phyloP scores from a whole-genome alignment of 2,888 invertebrate species.

The Hyalella azteca region DNA sequence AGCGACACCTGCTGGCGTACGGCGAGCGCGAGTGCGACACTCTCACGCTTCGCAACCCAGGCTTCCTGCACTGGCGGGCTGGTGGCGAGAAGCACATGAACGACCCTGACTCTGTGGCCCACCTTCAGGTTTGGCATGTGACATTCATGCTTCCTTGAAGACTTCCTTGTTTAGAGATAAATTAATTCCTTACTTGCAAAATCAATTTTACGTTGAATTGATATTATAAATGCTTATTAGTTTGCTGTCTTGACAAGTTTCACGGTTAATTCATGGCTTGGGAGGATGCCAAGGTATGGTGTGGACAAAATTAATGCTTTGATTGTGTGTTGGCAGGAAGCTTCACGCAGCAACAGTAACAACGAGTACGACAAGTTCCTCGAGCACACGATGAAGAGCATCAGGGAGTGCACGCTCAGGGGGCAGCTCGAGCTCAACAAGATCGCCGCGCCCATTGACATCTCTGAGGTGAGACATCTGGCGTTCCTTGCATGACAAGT shows the following conservation, averaged over 20 bases:
- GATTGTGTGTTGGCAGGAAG: slow-evolving; percentile 75
- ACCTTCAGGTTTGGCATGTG: slow-evolving; percentile 69
- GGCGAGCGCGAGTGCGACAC: slow-evolving; percentile 73
- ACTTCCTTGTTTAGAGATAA: too few species aligned
- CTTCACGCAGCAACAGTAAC: slow-evolving; percentile 78
- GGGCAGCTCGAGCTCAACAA: slow-evolving; percentile 83
- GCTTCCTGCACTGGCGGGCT: slow-evolving; percentile 94
- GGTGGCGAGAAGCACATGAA: slow-evolving; percentile 98
- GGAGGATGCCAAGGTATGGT: too few species aligned
- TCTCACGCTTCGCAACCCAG: slow-evolving; percentile 83
- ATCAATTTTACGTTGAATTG: too few species aligned
- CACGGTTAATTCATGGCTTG: too few species aligned
- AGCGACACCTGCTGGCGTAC: slow-evolving; percentile 80
- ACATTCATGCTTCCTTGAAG: too few species aligned
- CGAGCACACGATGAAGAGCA: slow-evolving; percentile 84
- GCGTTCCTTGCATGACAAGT: too few species aligned
- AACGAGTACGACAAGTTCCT: slow-evolving; percentile 84
- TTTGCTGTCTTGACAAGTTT: too few species aligned
- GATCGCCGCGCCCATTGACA: slow-evolving; percentile 71
- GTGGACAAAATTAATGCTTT: too few species aligned
- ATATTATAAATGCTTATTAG: too few species aligned
- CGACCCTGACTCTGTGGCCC: slow-evolving; percentile 85
- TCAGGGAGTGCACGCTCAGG: slow-evolving; percentile 84
- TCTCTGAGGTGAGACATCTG: slow-evolving; percentile 72
- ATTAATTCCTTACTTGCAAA: too few species aligned